Percentiles rank a stretch among this genome's conserved stretches.
These are phyloP conservation scores for Gymnosoma rotundatum DNA, from an alignment of 2,888 invertebrate genomes.

Conservation along the genomic window DNA sequence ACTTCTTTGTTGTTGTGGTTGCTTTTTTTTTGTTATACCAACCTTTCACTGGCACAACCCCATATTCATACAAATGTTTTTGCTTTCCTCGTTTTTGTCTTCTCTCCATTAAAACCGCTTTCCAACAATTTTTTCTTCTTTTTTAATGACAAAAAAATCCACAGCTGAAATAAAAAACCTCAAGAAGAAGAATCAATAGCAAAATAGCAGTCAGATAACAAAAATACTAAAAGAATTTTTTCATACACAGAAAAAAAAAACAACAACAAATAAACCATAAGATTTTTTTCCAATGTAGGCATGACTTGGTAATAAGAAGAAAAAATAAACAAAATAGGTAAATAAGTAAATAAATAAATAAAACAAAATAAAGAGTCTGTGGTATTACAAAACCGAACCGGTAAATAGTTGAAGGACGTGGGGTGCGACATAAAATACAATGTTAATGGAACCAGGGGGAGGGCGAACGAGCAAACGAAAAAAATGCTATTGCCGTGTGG, in stretches of 20 bases:
- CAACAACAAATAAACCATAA: conserved; percentile 26
- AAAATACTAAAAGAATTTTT: conserved; percentile 62
- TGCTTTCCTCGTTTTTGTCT: conserved; percentile 23
- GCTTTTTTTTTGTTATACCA: conserved; percentile 43
- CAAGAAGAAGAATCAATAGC: conserved; percentile 43
- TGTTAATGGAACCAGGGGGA: conserved; percentile 2
- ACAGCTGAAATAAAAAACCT: not conserved
- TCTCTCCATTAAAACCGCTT: conserved; percentile 48
- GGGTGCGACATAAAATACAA: conserved; percentile 10
- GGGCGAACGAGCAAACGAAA: conserved; percentile 14
- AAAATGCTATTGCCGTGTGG: conserved; percentile 65
- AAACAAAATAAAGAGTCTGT: conserved; percentile 58
- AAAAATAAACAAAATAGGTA: too few species aligned
- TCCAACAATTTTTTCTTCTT: conserved; percentile 18
- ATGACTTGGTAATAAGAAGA: conserved; percentile 11
- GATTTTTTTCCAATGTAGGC: conserved; percentile 54
- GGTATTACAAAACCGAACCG: conserved; percentile 69
- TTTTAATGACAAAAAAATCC: conserved; percentile 37
- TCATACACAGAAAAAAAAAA: conserved; percentile 25
- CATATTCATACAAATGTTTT: conserved; percentile 8
- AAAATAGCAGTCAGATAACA: conserved; percentile 63
- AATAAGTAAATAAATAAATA: too few species aligned
- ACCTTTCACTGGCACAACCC: conserved; percentile 47
- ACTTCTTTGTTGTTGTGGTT: conserved; percentile 22
- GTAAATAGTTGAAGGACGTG: conserved; percentile 60